Percentiles rank a stretch among this genome's conserved stretches.
These are phyloP conservation scores for Gallinago media DNA, from an alignment of 2,113 vertebrate genomes.

Conservation along the genomic window DNA sequence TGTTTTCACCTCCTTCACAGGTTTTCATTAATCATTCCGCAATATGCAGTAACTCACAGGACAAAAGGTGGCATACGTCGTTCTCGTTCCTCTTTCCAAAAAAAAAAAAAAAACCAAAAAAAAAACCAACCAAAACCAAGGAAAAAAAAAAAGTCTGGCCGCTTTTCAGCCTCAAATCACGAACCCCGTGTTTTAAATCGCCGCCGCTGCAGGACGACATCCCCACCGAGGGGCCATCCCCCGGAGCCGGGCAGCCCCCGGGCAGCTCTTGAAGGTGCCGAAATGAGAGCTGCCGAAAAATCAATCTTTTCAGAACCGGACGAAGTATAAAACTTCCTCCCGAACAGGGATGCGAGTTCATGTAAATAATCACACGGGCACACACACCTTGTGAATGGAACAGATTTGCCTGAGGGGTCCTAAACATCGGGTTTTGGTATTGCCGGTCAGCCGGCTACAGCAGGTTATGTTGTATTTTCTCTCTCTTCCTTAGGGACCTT, in stretches of 20 bases:
- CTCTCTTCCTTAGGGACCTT: neutral
- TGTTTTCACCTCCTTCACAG: neutral
- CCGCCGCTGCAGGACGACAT: neutral
- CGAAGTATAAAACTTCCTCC: neutral
- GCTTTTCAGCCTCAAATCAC: neutral
- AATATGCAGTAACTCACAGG: neutral
- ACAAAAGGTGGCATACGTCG: neutral
- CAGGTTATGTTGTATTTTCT: fast-evolving
- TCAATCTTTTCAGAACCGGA: neutral
- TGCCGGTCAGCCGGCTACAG: neutral
- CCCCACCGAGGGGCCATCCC: neutral
- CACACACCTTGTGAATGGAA: fast-evolving
- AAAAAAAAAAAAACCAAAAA: neutral
- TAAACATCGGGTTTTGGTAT: neutral
- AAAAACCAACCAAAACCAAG: neutral
- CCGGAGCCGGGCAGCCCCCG: neutral
- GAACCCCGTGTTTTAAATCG: fast-evolving
- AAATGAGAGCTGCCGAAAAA: neutral
- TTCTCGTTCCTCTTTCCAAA: neutral
- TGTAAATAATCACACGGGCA: neutral
- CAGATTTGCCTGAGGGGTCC: neutral
- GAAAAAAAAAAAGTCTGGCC: fast-evolving
- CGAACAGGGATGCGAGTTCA: fast-evolving
- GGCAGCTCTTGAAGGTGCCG: neutral
- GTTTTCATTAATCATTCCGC: neutral